Base-by-base conservation (phyloP, 53 echinoderm and acorn worm species). In the Paracentrotus lividus region DNA sequence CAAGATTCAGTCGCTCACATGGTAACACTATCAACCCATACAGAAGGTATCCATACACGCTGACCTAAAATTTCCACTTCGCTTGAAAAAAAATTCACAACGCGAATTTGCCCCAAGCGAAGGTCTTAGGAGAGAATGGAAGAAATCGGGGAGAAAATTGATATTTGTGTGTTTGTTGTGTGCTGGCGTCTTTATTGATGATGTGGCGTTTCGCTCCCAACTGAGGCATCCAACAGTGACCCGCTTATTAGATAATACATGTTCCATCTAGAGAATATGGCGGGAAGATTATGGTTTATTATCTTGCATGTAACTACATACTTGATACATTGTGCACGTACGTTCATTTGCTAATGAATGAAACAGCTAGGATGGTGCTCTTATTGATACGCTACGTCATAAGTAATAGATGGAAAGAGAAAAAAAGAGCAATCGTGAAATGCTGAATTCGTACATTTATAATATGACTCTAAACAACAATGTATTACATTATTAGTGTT, bases 91-190 rank as follows among this genome's bases (percentile, higher is more conserved):
- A 9, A 72, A 81, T 10, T 13, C 47, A 47, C 81, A 45, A 16
- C 38, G 40, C 72, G 40, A 47, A n/a, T 81, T 26, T 43, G n/a
- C n/a, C n/a, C 81, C 44, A 81, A 81, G 81, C 81, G 33, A 47
- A 47, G 81, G 81, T 49, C 81, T 81, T 81, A 10, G 12, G 44
- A 81, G 81, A 86, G 86, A 86, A 86, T 56, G 86, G 34, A 56
- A 15, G 86, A 86, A 86, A 86, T 86, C 86, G 23, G 86, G 86
- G 86, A 86, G 86, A 86, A 54, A 86, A 86, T 86, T 86, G 86
- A 81, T 81, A 81, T 81, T 81, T 81, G 81, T 81, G 81, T 81
- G 81, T 47, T 81, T n/a, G n/a, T 81, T 81, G 81, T 47, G 47
- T n/a, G 47, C 2, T 47, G 81, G 81, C 81, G 49, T 81, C 81